Evolutionary conservation across 2,113 vertebrate genomes (phyloP).

Genomic region (Hydropotes inermis): DNA sequence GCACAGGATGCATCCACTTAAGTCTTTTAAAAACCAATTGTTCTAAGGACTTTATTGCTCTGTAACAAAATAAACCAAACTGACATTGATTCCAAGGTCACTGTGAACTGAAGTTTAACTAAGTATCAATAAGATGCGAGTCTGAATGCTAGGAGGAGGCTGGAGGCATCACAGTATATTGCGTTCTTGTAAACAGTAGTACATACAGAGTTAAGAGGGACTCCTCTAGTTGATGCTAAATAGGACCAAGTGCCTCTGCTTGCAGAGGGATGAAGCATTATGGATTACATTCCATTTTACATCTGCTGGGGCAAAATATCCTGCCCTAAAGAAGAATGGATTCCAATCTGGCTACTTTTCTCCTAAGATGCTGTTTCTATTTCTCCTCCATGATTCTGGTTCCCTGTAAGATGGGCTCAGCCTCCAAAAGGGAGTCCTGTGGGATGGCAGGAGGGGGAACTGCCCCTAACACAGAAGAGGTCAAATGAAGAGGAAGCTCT

Average conservation of each 20-base stretch:
- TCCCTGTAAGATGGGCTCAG: not conserved
- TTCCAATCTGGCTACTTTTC: slow-evolving; percentile 11
- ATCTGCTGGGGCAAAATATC: not conserved
- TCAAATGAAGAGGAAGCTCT: not conserved
- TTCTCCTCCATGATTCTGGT: not conserved
- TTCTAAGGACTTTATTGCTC: slow-evolving; percentile 83
- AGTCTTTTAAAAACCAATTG: slow-evolving; percentile 64
- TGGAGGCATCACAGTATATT: slow-evolving; percentile 79
- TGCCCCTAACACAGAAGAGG: not conserved
- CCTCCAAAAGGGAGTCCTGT: not conserved
- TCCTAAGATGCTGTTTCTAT: not conserved
- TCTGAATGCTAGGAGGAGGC: slow-evolving; percentile 59
- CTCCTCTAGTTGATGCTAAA: not conserved
- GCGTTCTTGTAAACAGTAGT: slow-evolving; percentile 80
- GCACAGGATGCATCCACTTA: slow-evolving; percentile 58
- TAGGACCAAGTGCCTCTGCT: not conserved
- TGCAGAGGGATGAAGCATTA: not conserved
- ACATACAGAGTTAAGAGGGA: slow-evolving; percentile 55
- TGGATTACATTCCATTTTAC: not conserved
- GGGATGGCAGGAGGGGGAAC: not conserved
- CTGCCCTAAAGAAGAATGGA: not conserved
- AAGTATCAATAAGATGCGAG: slow-evolving; percentile 65
- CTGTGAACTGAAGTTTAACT: slow-evolving; percentile 71
- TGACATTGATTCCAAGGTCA: slow-evolving; percentile 79
- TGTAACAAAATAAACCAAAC: slow-evolving; percentile 80